Percentiles rank a stretch among this genome's conserved stretches.
Evolutionary conservation across 1,140 invertebrate species (phyloP).

Genomic region (Phymastichus coffea): DNA sequence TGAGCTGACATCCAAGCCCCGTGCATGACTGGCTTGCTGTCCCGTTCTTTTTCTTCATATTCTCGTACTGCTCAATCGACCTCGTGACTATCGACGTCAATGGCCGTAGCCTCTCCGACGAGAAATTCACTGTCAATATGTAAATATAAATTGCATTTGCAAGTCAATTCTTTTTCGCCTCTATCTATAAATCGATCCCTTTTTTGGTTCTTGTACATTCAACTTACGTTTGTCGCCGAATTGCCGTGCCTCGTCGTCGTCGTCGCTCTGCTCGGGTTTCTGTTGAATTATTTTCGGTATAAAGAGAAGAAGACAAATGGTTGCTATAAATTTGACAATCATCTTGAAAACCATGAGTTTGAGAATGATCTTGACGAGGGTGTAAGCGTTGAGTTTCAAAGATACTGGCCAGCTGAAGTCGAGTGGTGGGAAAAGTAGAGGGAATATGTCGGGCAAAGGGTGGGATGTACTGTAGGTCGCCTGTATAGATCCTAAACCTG

Average conservation of each 20-base stretch:
- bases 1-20: slow-evolving; percentile 32
- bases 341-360: slow-evolving; percentile 76
- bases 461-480: slow-evolving; percentile 54
- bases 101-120: slow-evolving; percentile 30
- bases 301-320: slow-evolving; percentile 71
- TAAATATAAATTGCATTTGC: not conserved
- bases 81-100: slow-evolving; percentile 35
- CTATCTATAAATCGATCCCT: too few species aligned
- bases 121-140: slow-evolving; percentile 29
- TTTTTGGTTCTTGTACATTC: too few species aligned
- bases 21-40: slow-evolving; percentile 27
- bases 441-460: slow-evolving; percentile 59
- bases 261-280: slow-evolving; percentile 31
- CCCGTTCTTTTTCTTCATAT: slow-evolving; percentile 20
- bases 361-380: slow-evolving; percentile 70
- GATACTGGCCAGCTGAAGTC: slow-evolving; percentile 47
- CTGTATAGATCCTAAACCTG: slow-evolving; percentile 34
- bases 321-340: slow-evolving; percentile 73
- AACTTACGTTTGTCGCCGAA: slow-evolving; percentile 31
- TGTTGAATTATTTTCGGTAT: slow-evolving; percentile 67
- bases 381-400: slow-evolving; percentile 68
- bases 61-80: slow-evolving; percentile 38
- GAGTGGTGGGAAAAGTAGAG: slow-evolving; percentile 55
- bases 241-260: slow-evolving; percentile 31
- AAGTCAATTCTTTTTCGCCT: too few species aligned